A percentile compares a stretch with the other conserved stretches of the same genome.
These are phyloP conservation scores for Acleris cristana DNA, from an alignment of 2,888 invertebrate species.

Conservation along the genomic window DNA sequence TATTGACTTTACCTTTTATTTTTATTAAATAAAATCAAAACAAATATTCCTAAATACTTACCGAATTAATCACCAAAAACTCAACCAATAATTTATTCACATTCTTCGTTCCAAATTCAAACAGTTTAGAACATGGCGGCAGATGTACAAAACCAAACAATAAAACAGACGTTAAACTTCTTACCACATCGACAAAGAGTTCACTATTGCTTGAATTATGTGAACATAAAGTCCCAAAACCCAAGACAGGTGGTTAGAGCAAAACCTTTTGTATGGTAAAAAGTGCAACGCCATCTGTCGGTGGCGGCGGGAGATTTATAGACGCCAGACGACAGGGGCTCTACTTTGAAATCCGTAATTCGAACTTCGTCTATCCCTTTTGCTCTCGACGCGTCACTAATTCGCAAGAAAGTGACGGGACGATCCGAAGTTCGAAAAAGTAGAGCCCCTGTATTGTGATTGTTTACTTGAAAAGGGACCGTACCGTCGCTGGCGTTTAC, in stretches of 20 bases:
- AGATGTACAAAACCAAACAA: not conserved
- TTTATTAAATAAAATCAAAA: no score
- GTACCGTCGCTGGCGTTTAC: no score
- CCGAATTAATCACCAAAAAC: not conserved
- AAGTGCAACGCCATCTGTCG: constrained; percentile 72
- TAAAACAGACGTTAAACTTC: not conserved
- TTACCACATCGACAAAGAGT: not conserved
- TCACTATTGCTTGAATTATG: not conserved
- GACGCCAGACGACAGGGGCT: constrained; percentile 40
- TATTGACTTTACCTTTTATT: no score
- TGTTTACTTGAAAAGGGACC: not conserved
- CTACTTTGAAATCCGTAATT: no score
- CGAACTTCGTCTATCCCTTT: no score
- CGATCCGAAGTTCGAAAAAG: no score
- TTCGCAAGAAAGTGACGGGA: no score
- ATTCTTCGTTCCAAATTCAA: not conserved
- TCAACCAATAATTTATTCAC: not conserved
- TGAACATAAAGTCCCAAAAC: constrained; percentile 4
- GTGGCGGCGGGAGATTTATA: constrained; percentile 76
- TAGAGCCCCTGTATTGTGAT: constrained; percentile 17
- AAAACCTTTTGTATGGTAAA: constrained; percentile 69
- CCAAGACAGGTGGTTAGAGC: constrained; percentile 52
- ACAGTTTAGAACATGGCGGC: not conserved
- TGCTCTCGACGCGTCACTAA: no score
- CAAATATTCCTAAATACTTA: no score